A percentile compares a stretch with the other conserved stretches of the same genome.
Conservation (phyloP, 2,888 invertebrate genomes). For the Stenodema calcarata region DNA sequence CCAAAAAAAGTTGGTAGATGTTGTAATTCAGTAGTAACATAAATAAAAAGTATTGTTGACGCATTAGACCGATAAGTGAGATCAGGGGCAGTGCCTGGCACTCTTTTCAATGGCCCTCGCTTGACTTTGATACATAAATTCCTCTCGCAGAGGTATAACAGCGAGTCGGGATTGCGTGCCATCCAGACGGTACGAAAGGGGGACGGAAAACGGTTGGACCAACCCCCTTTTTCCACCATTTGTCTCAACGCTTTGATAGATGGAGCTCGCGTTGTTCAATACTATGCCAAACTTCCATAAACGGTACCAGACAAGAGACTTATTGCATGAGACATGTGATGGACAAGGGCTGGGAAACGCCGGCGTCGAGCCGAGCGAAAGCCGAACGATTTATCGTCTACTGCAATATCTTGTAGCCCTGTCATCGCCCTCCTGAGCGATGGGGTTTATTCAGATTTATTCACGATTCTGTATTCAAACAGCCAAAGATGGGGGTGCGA, state of each 20-base stretch:
- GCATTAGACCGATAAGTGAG: background rate
- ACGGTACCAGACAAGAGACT: slow-evolving; percentile 13
- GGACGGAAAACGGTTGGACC: background rate
- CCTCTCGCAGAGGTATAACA: background rate
- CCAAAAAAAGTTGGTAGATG: too few species aligned
- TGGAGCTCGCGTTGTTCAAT: slow-evolving; percentile 6
- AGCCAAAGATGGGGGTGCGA: background rate
- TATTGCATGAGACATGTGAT: slow-evolving; percentile 37
- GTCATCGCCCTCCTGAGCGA: slow-evolving; percentile 22
- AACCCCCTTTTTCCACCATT: slow-evolving; percentile 1
- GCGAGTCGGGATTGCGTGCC: slow-evolving; percentile 24
- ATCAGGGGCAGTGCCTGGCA: slow-evolving; percentile 38
- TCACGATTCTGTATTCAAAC: background rate
- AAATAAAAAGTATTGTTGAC: too few species aligned
- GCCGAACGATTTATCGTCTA: background rate
- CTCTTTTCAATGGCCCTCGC: slow-evolving; percentile 30
- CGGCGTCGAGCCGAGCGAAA: background rate
- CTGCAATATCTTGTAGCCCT: slow-evolving; percentile 20
- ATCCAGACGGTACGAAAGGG: background rate
- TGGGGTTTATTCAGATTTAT: slow-evolving; percentile 18
- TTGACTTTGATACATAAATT: slow-evolving; percentile 39
- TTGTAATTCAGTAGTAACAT: too few species aligned
- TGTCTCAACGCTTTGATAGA: slow-evolving; percentile 23
- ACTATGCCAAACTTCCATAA: slow-evolving; percentile 23
- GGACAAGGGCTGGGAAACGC: background rate